Evolutionary conservation across 2,797 vertebrate species (phyloP), one percentile per base, ranked within the genome.

Genomic region (Neomorphus geoffroyi): DNA sequence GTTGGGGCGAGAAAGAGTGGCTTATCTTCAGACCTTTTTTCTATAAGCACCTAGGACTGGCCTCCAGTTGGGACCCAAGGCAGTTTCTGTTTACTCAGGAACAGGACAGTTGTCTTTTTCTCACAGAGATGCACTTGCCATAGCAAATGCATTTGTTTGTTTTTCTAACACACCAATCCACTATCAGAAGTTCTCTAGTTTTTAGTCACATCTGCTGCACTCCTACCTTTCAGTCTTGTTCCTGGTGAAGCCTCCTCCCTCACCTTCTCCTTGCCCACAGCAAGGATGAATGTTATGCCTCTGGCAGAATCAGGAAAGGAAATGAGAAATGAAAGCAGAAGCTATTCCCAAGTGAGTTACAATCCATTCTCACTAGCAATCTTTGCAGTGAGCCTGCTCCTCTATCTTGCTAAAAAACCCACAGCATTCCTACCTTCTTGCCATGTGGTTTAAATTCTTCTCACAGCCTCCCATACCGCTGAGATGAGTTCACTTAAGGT

Each of bases 191-290:
- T 18, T 28, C 41, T 74, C 43, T 30, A 56, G 28, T 7, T 78
- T 71, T 91, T 2, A 71, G 16, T 45, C 57, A 53, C n/a, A 54
- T 58, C 56, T 79, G 32, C 41, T 78, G 43, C 48, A n/a, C n/a
- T 93, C 69, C 45, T 53, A 30, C 41, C 19, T 86, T 78, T 80
- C 37, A 18, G 0, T 45, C 33, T 43, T 17, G 2, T 28, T 79
- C 50, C 27, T 43, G 27, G 39, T 28, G 19, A 86, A 86, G 80
- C 15, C 22, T 73, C n/a, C 39, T 80, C 43, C n/a, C 39, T 80
- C 43, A 43, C 58, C 45, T 71, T 46, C 26, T 57, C 0, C 0
- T 86, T 0, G 0, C 19, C 5, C 0, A 0, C 57, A 50, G 61
- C 15, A 62, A 69, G 21, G 24, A 17, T 4, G 4, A 21, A 9